Conservation (phyloP, 2,797 vertebrate genomes). For the Choloepus didactylus region DNA sequence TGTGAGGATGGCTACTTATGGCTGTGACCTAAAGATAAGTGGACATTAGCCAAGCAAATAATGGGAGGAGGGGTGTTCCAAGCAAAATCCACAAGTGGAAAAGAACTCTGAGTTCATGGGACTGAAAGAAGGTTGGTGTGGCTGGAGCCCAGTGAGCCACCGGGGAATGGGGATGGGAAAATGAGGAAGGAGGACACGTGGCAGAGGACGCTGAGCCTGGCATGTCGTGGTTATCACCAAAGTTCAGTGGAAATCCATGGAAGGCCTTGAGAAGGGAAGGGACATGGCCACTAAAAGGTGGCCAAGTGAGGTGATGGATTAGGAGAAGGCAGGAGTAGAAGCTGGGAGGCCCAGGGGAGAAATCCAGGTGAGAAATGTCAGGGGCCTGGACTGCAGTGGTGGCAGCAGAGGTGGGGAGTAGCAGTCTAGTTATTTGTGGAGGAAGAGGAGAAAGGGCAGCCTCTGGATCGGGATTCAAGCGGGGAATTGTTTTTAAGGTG, state of each 20-base stretch:
- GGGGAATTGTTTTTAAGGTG: background rate
- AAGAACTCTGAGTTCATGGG: background rate
- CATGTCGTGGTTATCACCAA: background rate
- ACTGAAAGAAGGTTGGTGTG: no score
- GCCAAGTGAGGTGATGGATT: no score
- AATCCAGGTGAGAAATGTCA: background rate
- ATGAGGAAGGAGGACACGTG: background rate
- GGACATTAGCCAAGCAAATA: background rate
- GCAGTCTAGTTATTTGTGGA: background rate
- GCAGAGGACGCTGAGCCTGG: no score
- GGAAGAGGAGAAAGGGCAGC: background rate
- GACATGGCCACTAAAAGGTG: no score
- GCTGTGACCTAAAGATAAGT: background rate
- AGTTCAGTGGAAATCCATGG: background rate
- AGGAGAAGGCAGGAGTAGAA: no score
- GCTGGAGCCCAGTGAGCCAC: background rate
- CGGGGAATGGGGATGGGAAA: background rate
- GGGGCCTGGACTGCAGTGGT: background rate
- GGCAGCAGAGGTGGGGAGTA: background rate
- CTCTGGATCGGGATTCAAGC: background rate
- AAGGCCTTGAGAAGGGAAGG: background rate
- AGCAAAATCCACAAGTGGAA: background rate
- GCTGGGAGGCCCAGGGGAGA: no score
- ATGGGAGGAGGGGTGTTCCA: background rate
- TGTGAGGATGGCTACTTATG: background rate